Base-by-base conservation (phyloP, 2,888 invertebrate species). In the Ephialtes manifestator region DNA sequence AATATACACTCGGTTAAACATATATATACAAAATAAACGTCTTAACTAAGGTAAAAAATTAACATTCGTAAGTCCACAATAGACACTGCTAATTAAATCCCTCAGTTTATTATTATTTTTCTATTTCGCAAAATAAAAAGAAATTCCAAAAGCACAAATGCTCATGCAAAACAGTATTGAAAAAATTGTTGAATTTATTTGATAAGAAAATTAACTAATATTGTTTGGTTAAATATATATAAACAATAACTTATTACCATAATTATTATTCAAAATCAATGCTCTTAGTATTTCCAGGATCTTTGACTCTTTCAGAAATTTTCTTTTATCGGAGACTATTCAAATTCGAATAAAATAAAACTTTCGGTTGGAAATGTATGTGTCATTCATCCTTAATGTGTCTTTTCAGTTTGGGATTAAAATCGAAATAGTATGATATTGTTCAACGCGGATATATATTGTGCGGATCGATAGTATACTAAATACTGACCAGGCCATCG, bases 401-500 rank as follows among this genome's bases (percentile, higher is more conserved):
- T 10, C 10, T 55, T 58, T 24, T 15, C 63, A 35, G n/a, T 63
- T 35, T 8, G 10, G 63, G 39, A 39, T 15, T 15, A 24, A 24
- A 24, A 20, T 11, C 24, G 53, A 20, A 55, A 20, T 11, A 20
- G 53, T 20, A 55, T 20, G 53, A 51, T 51, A 18, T 4, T 51
- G 8, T 53, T 55, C 31, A 39, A 28, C 18, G 70, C n/a, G 15
- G 31, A 28, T 18, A 31, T 51, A 13, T 51, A 58, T 74, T n/a
- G 74, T 5, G 10, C 18, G 13, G 53, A 53, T 60, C 46, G 60
- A 60, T 60, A 11, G 31, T 65, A 65, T 68, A 63, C 15, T 31
- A 53, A 55, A 79, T 77, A 95, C 97, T 97, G 94, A 98, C 98
- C 95, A 98, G 94, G 91, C 98, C 98, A 92, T 97, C 96, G 93